Percentiles rank a stretch among this genome's conserved stretches.
These are phyloP conservation scores for Sebastes nivosus DNA, from an alignment of 2,797 vertebrate species.

Conservation along the genomic window DNA sequence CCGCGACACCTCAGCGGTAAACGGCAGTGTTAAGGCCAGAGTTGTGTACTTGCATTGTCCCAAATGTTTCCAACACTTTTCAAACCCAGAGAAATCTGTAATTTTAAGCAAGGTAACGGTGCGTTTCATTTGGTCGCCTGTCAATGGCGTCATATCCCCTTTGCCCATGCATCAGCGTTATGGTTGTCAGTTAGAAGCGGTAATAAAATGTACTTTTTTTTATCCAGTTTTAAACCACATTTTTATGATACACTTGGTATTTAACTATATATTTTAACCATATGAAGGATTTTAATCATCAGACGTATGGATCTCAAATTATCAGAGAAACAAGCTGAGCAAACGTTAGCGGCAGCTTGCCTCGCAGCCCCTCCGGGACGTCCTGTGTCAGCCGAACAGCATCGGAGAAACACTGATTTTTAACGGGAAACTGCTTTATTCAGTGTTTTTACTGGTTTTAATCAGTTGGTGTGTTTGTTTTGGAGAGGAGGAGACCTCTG, in stretches of 20 bases:
- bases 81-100: background rate
- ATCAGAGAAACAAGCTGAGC: background rate
- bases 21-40: background rate
- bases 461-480: too few species aligned
- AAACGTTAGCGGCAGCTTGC: background rate
- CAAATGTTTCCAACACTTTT: background rate
- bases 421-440: background rate
- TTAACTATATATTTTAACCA: background rate
- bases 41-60: background rate
- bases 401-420: background rate
- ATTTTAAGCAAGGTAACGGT: background rate
- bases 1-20: too few species aligned
- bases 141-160: background rate
- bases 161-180: background rate
- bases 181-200: fast-evolving
- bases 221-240: background rate
- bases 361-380: too few species aligned
- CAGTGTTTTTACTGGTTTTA: background rate
- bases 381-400: too few species aligned
- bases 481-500: background rate
- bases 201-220: too few species aligned
- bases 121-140: background rate
- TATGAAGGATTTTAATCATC: background rate
- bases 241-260: background rate
- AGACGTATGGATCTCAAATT: background rate